Conservation (phyloP, 1,140 invertebrate species). For the Drosophila pseudoobscura region DNA sequence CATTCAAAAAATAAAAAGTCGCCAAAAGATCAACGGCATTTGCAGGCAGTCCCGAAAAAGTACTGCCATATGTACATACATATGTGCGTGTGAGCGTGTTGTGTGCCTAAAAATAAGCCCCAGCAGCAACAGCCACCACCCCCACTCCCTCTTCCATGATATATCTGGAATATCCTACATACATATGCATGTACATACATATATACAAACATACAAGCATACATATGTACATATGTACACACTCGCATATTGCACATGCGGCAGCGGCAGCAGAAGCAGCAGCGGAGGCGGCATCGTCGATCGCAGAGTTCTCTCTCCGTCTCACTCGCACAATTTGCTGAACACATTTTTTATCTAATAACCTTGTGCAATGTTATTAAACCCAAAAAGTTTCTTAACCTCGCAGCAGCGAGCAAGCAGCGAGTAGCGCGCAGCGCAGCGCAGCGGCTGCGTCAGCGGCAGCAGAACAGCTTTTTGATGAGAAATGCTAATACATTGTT, state of each 20-base stretch:
- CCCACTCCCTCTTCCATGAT: no score
- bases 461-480: conserved; percentile 50
- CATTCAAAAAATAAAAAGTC: conserved; percentile 20
- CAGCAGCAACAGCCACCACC: not conserved
- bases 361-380: conserved; percentile 83
- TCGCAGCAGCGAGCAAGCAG: conserved; percentile 43
- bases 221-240: no score
- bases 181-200: no score
- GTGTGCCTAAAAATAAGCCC: no score
- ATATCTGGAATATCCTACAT: no score
- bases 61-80: no score
- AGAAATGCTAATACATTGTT: conserved; percentile 70
- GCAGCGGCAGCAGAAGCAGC: no score
- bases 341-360: conserved; percentile 83
- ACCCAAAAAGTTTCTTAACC: conserved; percentile 83
- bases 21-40: conserved; percentile 47
- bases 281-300: no score
- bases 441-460: conserved; percentile 28
- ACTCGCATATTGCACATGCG: no score
- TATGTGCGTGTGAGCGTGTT: no score
- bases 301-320: not conserved
- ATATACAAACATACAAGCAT: no score
- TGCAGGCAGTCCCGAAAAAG: conserved; percentile 1
- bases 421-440: conserved; percentile 6
- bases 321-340: conserved; percentile 34